Evolutionary conservation across 2,113 vertebrate genomes (phyloP), one percentile per base, ranked within the genome.

Genomic region (Rhabdomys dilectus): DNA sequence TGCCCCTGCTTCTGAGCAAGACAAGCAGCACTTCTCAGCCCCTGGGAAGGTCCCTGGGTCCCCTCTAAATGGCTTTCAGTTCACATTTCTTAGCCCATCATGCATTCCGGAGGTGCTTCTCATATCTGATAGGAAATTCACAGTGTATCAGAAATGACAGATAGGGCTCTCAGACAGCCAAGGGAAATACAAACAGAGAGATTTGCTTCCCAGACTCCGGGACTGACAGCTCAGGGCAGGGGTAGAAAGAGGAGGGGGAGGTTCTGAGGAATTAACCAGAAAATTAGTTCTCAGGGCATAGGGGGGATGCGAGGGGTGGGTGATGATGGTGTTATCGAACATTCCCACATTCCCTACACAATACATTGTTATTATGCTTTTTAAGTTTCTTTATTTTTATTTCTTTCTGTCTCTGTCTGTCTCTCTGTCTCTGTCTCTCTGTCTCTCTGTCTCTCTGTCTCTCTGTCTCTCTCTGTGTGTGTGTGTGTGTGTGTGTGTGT

Each of bases 111-210:
- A 2, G 3, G 19, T 0, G 13, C 89, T 39, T 88, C 92, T 94
- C 93, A 21, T 62, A 95, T 68, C 96, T 94, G 89, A 89, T 1
- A 15, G 6, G 29, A 85, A 97, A 87, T 88, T 90, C 12, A 1
- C 87, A 36, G 9, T 0, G 0, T 0, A 29, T 96, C 93, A 62
- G 3, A 62, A 56, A 68, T 1, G 0, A 96, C 70, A 1, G 91
- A 98, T 0, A 48, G 36, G 58, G 42, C 89, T 73, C 56, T 60
- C 51, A 97, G 92, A 94, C 0, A 77, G 89, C 88, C 94, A 72
- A 81, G 96, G 95, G 94, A 91, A 96, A 96, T 29, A 85, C 36
- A 95, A 94, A 96, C 96, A 97, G 98, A 98, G 62, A 97, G 96
- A 91, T 85, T 76, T 76, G 87, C 92, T 76, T 95, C 5, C 42